Base-by-base conservation (phyloP, 1,140 invertebrate genomes). In the Scaptodrosophila lebanonensis region DNA sequence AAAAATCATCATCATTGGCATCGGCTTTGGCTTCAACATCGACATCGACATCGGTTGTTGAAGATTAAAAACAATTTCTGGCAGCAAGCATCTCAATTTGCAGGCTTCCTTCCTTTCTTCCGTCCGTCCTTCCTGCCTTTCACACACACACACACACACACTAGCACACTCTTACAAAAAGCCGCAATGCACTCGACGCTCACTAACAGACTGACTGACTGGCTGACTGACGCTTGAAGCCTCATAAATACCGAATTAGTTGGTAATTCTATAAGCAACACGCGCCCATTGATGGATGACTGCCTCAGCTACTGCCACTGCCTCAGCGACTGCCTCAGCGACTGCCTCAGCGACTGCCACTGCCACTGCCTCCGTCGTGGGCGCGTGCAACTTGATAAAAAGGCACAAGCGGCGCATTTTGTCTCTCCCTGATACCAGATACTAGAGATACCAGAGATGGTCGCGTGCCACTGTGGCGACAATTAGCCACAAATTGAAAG, bases 191-290 rank as follows among this genome's bases (percentile, higher is more conserved):
- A n/a, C n/a, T n/a, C n/a, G n/a, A n/a, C n/a, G n/a, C n/a, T n/a
- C n/a, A n/a, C n/a, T n/a, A n/a, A n/a, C n/a, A n/a, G n/a, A n/a
- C n/a, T n/a, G n/a, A 13, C 32, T 33, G 8, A n/a, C 5, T 60
- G 2, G 40, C 40, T 76, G 69, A 82, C 73, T 79, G 64, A 67
- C 66, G n/a, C 6, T 25, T 43, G 83, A 85, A 85, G 73, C 83
- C 83, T 83, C 83, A 85, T 85, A 85, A 85, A 85, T 85, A 85
- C 77, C 63, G 83, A 85, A 85, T 85, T 85, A 85, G 83, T 85
- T 83, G 71, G 83, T 85, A 85, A 85, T 85, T 85, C 83, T 85
- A 85, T 85, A 85, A 85, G 83, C 76, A 83, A 83, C 83, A 85
- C 83, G 83, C 83, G 83, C 59, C 83, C 72, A 85, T 75, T 82